Base-by-base conservation (phyloP, 2,888 invertebrate species). In the Silvanus unidentatus region DNA sequence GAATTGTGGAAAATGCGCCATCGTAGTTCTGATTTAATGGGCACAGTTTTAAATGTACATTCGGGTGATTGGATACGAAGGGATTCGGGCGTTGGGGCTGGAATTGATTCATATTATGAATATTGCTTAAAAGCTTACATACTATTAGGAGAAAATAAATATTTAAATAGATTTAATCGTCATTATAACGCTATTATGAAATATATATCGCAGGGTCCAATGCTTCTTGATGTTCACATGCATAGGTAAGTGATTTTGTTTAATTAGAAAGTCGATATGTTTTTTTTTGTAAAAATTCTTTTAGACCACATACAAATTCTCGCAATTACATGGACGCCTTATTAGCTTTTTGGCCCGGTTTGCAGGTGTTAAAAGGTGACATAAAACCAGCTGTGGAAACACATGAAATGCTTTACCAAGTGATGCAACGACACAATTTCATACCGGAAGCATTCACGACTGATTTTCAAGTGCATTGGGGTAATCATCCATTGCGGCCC, bases 401-500 rank as follows among this genome's bases (percentile, higher is more conserved):
- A 0, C 98, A 98, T 68, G 98, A 98, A 72, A 96, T 98, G 94
- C 77, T 99, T 1, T 96, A 95, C 71, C 97, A 98, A 75, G 95
- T 99, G 10, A 93, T 96, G 83, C 91, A 96, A 73, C 80, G 93
- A 62, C 97, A 99, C 71, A 96, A 94, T 51, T 97, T 98, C 71
- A 86, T 99, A 62, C 98, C 98, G 0, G 98, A 99, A 76, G 98
- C 98, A 2, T 99, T 99, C 70, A 98, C 98, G 0, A 90, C 92
- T 0, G 97, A 98, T 72, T 95, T 98, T 43, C 68, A 86, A 82
- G 93, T 99, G 6, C 96, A 98, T 66, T 99, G 98, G 98, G 96
- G 92, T 1, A 95, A 97, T 68, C 95, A 98, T 74, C 96, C 95
- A 1, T 74, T 99, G 2, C 80, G 98, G 30, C 98, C 98, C 0